Evolutionary conservation across 1,140 invertebrate genomes (phyloP), one percentile per base, ranked within the genome.

Genomic region (Bactericera cockerelli): DNA sequence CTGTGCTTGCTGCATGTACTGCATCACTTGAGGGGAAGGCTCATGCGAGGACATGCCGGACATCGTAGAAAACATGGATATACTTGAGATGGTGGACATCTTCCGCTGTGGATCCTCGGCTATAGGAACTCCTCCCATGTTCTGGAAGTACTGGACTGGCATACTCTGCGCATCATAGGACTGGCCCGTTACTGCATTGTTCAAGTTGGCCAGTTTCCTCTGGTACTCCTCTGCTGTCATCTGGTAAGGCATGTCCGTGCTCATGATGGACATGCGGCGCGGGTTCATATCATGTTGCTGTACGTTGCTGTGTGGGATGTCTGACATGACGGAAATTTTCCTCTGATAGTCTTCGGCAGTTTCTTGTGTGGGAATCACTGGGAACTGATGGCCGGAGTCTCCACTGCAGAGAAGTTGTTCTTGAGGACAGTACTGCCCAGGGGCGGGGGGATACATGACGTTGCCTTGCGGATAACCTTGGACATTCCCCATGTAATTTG

Each of bases 91-190:
- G n/a, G 57, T 56, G 2, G 61, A 62, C 49, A 59, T 62, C 58
- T 62, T 62, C 26, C 61, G 55, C 58, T 58, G 57, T 10, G 36
- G 54, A 16, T 62, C 61, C 26, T 62, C 61, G 24, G 58, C 24
- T 22, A 39, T 33, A 33, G 53, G 25, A 56, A 19, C 28, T 31
- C 10, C 26, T 6, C 26, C 14, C 6, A 53, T 61, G 39, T 53
- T 61, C 39, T 3, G 56, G 56, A 33, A 61, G 28, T 26, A 26
- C 2, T 22, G 53, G 11, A 2, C 42, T 28, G n/a, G 57, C 21
- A 54, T 57, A 49, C 56, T 61, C 55, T 53, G 56, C 53, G 26
- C 56, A 33, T 25, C 36, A 49, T 25, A 28, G 3, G 28, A 57
- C 55, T 61, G 56, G 33, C 25, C 38, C 24, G 53, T 56, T 33